Conservation (phyloP, 2,888 invertebrate genomes). For the Coelogynopora nodosa region DNA sequence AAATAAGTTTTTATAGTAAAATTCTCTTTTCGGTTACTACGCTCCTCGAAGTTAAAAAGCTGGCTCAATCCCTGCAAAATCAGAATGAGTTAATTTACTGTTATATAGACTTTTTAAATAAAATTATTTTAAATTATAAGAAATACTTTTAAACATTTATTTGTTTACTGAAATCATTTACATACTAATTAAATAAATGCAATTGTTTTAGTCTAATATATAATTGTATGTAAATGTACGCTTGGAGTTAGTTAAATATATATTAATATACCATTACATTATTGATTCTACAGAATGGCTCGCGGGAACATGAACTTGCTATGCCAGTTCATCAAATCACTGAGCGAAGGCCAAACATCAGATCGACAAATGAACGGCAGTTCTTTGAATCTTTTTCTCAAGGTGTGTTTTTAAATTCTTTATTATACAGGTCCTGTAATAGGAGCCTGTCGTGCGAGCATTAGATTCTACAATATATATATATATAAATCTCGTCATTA, state of each 20-base stretch:
- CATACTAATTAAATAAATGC: too few species aligned
- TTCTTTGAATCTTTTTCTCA: neutral
- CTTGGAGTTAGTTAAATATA: neutral
- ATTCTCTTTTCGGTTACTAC: too few species aligned
- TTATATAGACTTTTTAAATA: neutral
- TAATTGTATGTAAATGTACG: neutral
- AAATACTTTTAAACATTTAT: too few species aligned
- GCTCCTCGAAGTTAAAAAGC: too few species aligned
- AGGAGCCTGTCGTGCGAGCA: too few species aligned
- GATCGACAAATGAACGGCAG: neutral
- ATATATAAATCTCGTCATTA: neutral
- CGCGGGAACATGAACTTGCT: neutral
- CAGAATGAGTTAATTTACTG: neutral
- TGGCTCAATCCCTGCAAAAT: neutral
- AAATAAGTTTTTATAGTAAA: too few species aligned
- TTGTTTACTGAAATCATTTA: too few species aligned
- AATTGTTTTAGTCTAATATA: too few species aligned
- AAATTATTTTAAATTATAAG: too few species aligned
- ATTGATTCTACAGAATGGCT: neutral
- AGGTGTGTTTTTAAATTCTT: too few species aligned
- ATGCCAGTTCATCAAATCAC: neutral
- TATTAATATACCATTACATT: neutral
- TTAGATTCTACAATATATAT: neutral
- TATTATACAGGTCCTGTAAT: too few species aligned
- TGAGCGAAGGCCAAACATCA: neutral